These are phyloP conservation scores for Bombyx mori DNA, from an alignment of 1,140 invertebrate species.

Conservation along the genomic window ASM3026992v2 NC_085125.1:6173501-6174000, in stretches of 20 bases:
- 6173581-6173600: constrained; percentile 64
- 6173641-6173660: constrained; percentile 38
- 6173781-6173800: constrained; percentile 47
- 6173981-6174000: no score
- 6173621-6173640: constrained; percentile 45
- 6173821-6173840: no score
- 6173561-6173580: constrained; percentile 49
- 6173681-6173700: constrained; percentile 17
- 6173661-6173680: constrained; percentile 66
- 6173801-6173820: constrained; percentile 6
- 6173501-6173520: constrained; percentile 56
- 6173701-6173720: constrained; percentile 1
- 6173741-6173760: constrained; percentile 50
- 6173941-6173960: no score
- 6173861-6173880: no score
- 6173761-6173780: constrained; percentile 74
- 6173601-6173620: constrained; percentile 13
- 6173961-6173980: no score
- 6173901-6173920: no score
- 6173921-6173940: no score
- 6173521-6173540: constrained; percentile 55
- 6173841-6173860: no score
- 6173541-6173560: constrained; percentile 36
- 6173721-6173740: constrained; percentile 26
- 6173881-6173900: no score